Base-by-base conservation (phyloP, 2,797 vertebrate species). In the Dipus sagitta region DNA sequence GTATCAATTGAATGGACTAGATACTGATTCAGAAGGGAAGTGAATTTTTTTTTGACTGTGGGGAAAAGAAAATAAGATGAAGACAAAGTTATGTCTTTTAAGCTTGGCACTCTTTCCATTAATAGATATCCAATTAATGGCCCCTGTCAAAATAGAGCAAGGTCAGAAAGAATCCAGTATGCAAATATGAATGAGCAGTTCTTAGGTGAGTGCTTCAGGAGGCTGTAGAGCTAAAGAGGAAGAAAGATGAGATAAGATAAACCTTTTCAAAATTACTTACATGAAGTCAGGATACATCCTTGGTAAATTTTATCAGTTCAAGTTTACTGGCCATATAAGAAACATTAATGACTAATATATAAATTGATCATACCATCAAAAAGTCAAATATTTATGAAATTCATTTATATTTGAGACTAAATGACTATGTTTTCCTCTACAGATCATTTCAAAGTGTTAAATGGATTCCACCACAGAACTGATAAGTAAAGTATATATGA, bases 271-370 rank as follows among this genome's bases (percentile, higher is more conserved):
- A 32, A 75, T 6, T 81, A 95, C 96, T 72, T 83, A 52, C 91
- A 81, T 74, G 86, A 80, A 90, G 85, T 94, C 88, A 93, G 94
- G 87, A 87, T 80, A 95, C 84, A 97, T 90, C 21, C 77, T 68
- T 94, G 82, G 79, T 77, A 93, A 97, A 97, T 90, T 86, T 67
- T 67, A 94, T 96, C 89, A 83, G 62, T 91, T 93, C 90, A 93
- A 77, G 11, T 79, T 95, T 30, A 90, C 34, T 60, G 34, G 72
- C 54, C 38, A 24, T 72, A 6, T 79, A 91, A 88, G 64, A 70
- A 34, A 80, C 10, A 89, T 20, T 96, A 96, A 96, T 95, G 79
- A 88, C 87, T 26, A 95, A 83, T 6, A 1, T 95, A 95, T 92
- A 93, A 95, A 96, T 17, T 89, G 72, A 75, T 84, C 96, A 78